A percentile compares a stretch with the other conserved stretches of the same genome.
These are phyloP conservation scores for Paguma larvata DNA, from an alignment of 2,797 vertebrate genomes.

Conservation along the genomic window DNA sequence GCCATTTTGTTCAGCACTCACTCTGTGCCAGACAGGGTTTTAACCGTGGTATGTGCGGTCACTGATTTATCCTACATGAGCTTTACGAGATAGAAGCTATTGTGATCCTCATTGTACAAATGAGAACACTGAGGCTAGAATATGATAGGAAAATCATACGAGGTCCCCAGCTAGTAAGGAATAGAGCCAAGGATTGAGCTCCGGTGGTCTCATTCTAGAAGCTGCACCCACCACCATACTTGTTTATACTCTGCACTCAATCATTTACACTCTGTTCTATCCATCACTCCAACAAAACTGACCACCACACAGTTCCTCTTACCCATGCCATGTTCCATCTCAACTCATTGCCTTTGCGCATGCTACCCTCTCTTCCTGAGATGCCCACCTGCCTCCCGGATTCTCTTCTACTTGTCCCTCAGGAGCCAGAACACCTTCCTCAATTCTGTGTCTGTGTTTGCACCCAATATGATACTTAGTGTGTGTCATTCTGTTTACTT, in stretches of 20 bases:
- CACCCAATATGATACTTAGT: background rate
- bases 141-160: background rate
- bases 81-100: background rate
- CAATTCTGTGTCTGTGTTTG: background rate
- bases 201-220: background rate
- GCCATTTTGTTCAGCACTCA: background rate
- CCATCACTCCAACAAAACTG: background rate
- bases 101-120: background rate
- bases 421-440: background rate
- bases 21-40: background rate
- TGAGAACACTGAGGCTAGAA: background rate
- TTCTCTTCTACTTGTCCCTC: background rate
- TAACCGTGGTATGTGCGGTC: background rate
- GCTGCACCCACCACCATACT: rapidly evolving
- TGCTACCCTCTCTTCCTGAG: background rate
- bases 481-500: background rate
- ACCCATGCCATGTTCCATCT: rapidly evolving
- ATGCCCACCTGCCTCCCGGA: background rate
- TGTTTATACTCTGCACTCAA: no score
- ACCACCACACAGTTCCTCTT: background rate
- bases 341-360: background rate
- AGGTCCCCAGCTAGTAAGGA: background rate
- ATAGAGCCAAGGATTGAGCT: background rate
- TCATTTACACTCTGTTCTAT: background rate
- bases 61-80: background rate